phyloP scores from a whole-genome alignment of 2,113 vertebrate genomes.

The Pterophyllum scalare region DNA sequence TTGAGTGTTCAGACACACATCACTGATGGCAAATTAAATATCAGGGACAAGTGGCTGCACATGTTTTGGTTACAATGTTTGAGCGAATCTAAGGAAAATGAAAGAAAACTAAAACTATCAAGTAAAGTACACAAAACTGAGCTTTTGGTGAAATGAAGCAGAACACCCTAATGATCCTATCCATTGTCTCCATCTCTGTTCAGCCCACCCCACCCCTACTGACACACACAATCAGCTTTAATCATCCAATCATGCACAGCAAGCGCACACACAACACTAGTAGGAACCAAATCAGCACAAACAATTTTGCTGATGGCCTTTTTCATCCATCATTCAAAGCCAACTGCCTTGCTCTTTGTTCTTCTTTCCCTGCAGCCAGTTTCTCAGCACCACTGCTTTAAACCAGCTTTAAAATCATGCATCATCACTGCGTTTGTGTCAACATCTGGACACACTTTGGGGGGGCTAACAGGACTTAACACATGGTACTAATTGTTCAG shows the following conservation, averaged over 20 bases:
- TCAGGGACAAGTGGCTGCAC: constrained; percentile 8
- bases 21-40: constrained; percentile 2
- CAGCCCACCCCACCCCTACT: background rate
- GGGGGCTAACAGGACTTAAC: background rate
- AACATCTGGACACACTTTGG: background rate
- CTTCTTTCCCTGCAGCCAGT: constrained; percentile 24
- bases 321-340: constrained; percentile 52
- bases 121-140: constrained; percentile 9
- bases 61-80: constrained; percentile 1
- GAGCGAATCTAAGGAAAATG: constrained; percentile 8
- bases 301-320: constrained; percentile 57
- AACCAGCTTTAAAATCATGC: constrained; percentile 10
- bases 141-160: constrained; percentile 44
- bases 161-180: constrained; percentile 48
- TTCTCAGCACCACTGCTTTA: constrained; percentile 21
- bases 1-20: constrained; percentile 14
- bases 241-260: constrained; percentile 63
- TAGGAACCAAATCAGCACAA: constrained; percentile 53
- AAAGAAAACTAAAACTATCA: background rate
- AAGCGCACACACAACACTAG: constrained; percentile 41
- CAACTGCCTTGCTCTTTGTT: constrained; percentile 37
- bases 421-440: background rate
- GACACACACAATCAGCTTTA: constrained; percentile 47
- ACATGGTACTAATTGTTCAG: background rate
- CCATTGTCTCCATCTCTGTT: constrained; percentile 37